Evolutionary conservation across 2,113 vertebrate species (phyloP), one percentile per base, ranked within the genome.

Genomic region (Pipa parva): DNA sequence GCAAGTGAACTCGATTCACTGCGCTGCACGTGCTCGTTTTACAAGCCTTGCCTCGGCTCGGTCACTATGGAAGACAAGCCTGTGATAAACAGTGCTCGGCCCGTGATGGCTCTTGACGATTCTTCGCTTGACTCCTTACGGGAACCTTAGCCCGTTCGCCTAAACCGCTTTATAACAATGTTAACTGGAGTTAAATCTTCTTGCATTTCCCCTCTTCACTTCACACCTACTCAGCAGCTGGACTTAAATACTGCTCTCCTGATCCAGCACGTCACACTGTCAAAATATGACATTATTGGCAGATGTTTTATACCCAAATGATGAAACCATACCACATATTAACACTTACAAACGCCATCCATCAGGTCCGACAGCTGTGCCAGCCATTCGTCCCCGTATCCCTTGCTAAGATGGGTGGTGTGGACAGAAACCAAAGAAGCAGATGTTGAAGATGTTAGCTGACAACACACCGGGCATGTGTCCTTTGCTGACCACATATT

Each of bases 271-370:
- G 42, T 58, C 39, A 42, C 15, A 12, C 28, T 49, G 39, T 67
- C 63, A 58, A 58, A 67, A 67, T 58, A 67, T 48, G 63, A 48
- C 52, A 58, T 58, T 67, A 58, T 55, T 36, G 37, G 63, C 63
- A 67, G 54, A 67, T 67, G 63, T 33, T 65, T 67, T 48, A 42
- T 54, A 67, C 58, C 57, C n/a, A 36, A n/a, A n/a, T n/a, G n/a
- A 58, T 58, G 46, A 67, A 33, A 27, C 31, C 13, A 42, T n/a
- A 59, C 45, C 31, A 37, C 56, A 28, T 39, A 59, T 68, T 51
- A 68, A 59, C 56, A 59, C 29, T 37, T 48, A 27, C 17, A 49
- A 59, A 59, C 15, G 12, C 64, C 46, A 68, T 59, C 39, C n/a
- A 10, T 58, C 63, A 67, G 20, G 5, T 11, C n/a, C n/a, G n/a